These are phyloP conservation scores for Austrolebias charrua DNA, from an alignment of 2,797 vertebrate species.

Conservation along the genomic window DNA sequence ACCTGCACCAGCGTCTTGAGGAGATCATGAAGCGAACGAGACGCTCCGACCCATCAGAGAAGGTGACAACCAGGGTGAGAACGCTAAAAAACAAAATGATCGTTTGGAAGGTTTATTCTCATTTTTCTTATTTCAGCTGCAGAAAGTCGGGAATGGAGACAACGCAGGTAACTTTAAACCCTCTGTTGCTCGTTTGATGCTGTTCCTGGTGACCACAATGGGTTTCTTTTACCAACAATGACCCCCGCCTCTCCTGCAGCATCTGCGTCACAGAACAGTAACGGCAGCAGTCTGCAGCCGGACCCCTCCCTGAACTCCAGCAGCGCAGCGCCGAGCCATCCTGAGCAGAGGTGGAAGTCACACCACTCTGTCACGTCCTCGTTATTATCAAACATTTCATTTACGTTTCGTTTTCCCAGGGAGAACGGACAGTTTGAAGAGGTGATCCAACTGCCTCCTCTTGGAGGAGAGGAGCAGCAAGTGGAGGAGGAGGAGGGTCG, in stretches of 20 bases:
- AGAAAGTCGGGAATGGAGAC: slow-evolving; percentile 89
- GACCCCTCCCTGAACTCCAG: slow-evolving; percentile 41
- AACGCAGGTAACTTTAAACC: slow-evolving; percentile 47
- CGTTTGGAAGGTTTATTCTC: slow-evolving; percentile 9
- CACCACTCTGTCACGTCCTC: background rate
- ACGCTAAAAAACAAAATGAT: background rate
- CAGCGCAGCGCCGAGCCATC: slow-evolving; percentile 42
- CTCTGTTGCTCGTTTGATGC: background rate
- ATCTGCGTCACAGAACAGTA: slow-evolving; percentile 59
- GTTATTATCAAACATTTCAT: background rate
- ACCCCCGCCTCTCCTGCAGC: slow-evolving; percentile 54
- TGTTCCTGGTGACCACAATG: background rate
- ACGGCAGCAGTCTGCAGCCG: slow-evolving; percentile 54
- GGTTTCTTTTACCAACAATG: slow-evolving; percentile 23
- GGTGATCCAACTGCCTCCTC: slow-evolving; percentile 87
- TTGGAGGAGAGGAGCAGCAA: slow-evolving; percentile 77
- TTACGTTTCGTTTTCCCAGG: slow-evolving; percentile 48
- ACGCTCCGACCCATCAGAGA: slow-evolving; percentile 85
- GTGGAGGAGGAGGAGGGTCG: slow-evolving; percentile 68
- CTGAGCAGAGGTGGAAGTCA: slow-evolving; percentile 77
- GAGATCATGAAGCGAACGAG: slow-evolving; percentile 99
- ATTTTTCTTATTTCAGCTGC: slow-evolving; percentile 12
- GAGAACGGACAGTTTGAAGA: slow-evolving; percentile 95
- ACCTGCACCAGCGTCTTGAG: slow-evolving; percentile 86
- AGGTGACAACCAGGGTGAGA: slow-evolving; percentile 66